A percentile compares a stretch with the other conserved stretches of the same genome.
Evolutionary conservation across 1,140 invertebrate genomes (phyloP).

Genomic region (Lethrus apterus): DNA sequence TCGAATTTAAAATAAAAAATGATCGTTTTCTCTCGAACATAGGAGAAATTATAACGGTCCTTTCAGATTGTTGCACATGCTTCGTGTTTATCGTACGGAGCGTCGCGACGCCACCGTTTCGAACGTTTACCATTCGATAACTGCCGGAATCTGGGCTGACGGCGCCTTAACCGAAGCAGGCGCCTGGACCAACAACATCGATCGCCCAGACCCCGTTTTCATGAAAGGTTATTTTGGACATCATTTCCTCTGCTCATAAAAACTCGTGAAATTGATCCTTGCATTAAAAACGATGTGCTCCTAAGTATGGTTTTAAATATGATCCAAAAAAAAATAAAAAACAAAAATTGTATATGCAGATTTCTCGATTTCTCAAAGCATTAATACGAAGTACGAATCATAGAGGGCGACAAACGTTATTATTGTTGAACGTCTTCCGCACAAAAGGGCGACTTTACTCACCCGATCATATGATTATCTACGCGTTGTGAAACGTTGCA

Average conservation of each 20-base stretch:
- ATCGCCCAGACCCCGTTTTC: conserved; percentile 5
- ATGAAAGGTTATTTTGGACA: neutral
- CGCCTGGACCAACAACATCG: conserved; percentile 9
- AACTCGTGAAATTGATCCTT: neutral
- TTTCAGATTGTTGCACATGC: too few species aligned
- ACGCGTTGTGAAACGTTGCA: neutral
- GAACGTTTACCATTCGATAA: conserved; percentile 3
- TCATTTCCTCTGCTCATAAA: neutral
- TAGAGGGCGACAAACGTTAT: too few species aligned
- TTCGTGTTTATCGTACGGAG: too few species aligned
- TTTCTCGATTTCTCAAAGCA: too few species aligned
- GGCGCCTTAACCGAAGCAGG: neutral
- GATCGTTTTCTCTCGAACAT: too few species aligned
- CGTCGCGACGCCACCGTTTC: too few species aligned
- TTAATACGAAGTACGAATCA: too few species aligned
- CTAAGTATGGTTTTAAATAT: neutral
- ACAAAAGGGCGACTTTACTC: conserved; percentile 3
- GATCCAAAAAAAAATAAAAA: neutral
- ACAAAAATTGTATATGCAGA: neutral
- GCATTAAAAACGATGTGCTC: neutral
- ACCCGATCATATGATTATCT: conserved; percentile 8
- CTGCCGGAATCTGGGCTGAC: conserved; percentile 7
- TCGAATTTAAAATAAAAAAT: too few species aligned
- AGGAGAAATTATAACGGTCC: too few species aligned
- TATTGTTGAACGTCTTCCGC: neutral